Evolutionary conservation across 2,113 vertebrate genomes (phyloP), one percentile per base, ranked within the genome.

Genomic region (Propithecus coquereli): DNA sequence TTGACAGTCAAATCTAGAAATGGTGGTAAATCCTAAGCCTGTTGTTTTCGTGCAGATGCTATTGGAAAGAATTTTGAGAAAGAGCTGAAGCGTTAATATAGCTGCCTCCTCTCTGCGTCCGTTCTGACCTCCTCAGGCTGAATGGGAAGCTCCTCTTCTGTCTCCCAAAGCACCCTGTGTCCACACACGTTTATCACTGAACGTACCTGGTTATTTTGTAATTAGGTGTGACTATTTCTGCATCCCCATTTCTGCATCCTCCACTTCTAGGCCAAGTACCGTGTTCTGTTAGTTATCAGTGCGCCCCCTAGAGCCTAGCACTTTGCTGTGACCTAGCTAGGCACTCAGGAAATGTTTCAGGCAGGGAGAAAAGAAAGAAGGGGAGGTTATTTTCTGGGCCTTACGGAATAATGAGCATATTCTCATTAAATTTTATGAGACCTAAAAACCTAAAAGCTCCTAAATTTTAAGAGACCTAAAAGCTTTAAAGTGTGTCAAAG

Each of bases 371-470:
- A 5, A 47, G 11, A 11, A 81, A 40, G 13, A 45, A 61, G 17
- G 1, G 59, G 3, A 25, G 30, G 0, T 70, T 70, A 77, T 94
- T 85, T 94, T 57, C 22, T 81, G n/a, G 50, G 27, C 32, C 52
- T 87, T 18, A 45, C 25, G 81, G 40, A 85, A 66, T 66, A 25
- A 80, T 77, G 40, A 96, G 3, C 12, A n/a, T 80, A 82, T 85
- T 90, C n/a, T 61, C n/a, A 54, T 71, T 84, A 84, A 85, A 74
- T 91, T 92, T 82, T 87, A 77, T 54, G 13, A 92, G 32, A 83
- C 30, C 30, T 80, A 40, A 90, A 59, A 83, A 25, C 37, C 25
- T 70, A 61, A 91, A 95, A 57, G 14, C 54, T 94, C 27, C 37
- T 32, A n/a, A 37, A 54, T 68, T 74, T 90, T 66, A 87, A 65